Conservation (phyloP, 2,113 vertebrate genomes). For the Oryzias celebensis region DNA sequence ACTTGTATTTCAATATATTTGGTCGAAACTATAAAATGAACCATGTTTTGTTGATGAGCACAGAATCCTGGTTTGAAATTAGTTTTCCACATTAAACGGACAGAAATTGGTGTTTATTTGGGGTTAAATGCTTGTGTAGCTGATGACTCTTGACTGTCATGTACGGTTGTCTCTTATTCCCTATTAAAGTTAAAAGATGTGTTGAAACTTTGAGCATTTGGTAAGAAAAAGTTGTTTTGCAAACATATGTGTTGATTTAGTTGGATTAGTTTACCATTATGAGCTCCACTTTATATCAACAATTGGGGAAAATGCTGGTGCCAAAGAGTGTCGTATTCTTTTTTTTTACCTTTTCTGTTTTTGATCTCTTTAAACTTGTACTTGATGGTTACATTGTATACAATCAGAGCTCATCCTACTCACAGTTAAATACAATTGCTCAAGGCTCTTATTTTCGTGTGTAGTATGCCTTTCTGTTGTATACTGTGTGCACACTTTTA, state of each 20-base stretch:
- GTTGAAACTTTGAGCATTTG: slow-evolving; percentile 3
- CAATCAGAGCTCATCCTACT: slow-evolving; percentile 29
- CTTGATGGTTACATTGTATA: slow-evolving; percentile 39
- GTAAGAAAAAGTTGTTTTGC: neutral
- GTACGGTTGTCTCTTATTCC: neutral
- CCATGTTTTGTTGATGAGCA: slow-evolving; percentile 60
- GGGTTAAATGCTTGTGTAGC: slow-evolving; percentile 30
- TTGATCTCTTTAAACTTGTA: neutral
- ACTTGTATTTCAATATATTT: neutral
- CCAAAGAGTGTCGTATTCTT: slow-evolving; percentile 73
- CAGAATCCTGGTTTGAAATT: slow-evolving; percentile 67
- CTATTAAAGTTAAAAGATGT: too few species aligned
- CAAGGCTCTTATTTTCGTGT: slow-evolving; percentile 58
- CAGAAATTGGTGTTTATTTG: slow-evolving; percentile 21
- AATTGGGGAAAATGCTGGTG: slow-evolving; percentile 50
- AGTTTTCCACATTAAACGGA: slow-evolving; percentile 41
- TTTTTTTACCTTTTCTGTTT: slow-evolving; percentile 26
- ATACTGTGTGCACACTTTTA: slow-evolving; percentile 61
- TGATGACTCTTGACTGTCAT: slow-evolving; percentile 22
- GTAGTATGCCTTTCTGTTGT: slow-evolving; percentile 68
- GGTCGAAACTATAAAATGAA: slow-evolving; percentile 4
- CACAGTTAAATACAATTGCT: slow-evolving; percentile 56
- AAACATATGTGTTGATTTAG: slow-evolving; percentile 14
- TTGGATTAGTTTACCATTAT: slow-evolving; percentile 33
- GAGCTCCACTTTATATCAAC: slow-evolving; percentile 34